A percentile compares a stretch with the other conserved stretches of the same genome.
These are phyloP conservation scores for Pycnomerus fuliginosus DNA, from an alignment of 2,888 invertebrate species.

Conservation along the genomic window DNA sequence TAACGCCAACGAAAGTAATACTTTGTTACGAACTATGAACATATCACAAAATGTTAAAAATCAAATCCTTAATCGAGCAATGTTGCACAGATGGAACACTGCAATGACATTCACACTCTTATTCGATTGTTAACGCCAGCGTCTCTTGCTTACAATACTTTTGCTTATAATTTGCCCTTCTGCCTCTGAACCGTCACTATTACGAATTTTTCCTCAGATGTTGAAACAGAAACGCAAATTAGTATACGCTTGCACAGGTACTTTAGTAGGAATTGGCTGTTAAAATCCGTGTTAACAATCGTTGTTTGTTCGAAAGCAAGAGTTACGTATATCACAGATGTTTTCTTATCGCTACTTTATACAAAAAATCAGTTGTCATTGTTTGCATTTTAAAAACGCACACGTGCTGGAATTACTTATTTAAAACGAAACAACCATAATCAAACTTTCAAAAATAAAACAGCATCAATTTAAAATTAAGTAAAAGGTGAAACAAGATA, in stretches of 20 bases:
- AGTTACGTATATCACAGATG: constrained; percentile 53
- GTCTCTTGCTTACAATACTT: constrained; percentile 1
- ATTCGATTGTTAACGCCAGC: constrained; percentile 27
- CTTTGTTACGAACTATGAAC: constrained; percentile 9
- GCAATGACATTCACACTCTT: constrained; percentile 25
- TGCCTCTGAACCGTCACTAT: neutral
- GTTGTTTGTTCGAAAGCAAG: constrained; percentile 32
- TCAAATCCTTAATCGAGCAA: constrained; percentile 18
- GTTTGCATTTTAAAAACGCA: neutral
- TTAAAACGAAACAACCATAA: no score
- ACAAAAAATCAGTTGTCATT: constrained; percentile 27
- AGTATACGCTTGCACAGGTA: constrained; percentile 23
- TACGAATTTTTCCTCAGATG: constrained; percentile 2
- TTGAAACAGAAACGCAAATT: constrained; percentile 1
- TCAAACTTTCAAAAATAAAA: no score
- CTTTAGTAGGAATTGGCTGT: constrained; percentile 25
- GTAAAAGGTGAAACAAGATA: neutral
- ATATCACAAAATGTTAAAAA: constrained; percentile 18
- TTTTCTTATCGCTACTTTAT: constrained; percentile 49
- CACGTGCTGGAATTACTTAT: constrained; percentile 26
- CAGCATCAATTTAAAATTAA: neutral
- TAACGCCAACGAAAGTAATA: constrained; percentile 16
- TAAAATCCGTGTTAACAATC: constrained; percentile 39
- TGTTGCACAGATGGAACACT: constrained; percentile 19
- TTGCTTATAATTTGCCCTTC: neutral